Evolutionary conservation across 2,113 vertebrate genomes (phyloP).

Genomic region (Carassius carassius): DNA sequence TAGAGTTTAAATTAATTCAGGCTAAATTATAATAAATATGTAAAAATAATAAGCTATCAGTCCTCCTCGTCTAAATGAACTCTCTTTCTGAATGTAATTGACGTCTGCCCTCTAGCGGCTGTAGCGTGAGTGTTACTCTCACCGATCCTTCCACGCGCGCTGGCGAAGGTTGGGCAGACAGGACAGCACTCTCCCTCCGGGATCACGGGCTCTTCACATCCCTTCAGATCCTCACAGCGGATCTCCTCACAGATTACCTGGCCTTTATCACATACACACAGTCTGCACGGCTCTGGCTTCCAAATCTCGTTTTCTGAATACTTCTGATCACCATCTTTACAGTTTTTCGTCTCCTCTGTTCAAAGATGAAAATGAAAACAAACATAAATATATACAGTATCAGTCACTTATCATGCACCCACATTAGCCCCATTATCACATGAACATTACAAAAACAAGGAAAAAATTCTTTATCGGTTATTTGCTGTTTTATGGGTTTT

Average conservation of each 20-base stretch:
- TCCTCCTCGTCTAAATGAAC: neutral
- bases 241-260: slow-evolving; percentile 89
- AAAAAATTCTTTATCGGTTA: neutral
- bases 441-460: neutral
- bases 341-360: slow-evolving; percentile 56
- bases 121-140: slow-evolving; percentile 38
- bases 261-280: slow-evolving; percentile 92
- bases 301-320: slow-evolving; percentile 67
- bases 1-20: neutral
- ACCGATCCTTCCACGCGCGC: slow-evolving; percentile 69
- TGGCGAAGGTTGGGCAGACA: slow-evolving; percentile 76
- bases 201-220: slow-evolving; percentile 81
- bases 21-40: neutral
- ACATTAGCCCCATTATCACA: neutral
- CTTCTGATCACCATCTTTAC: slow-evolving; percentile 56
- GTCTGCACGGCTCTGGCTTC: slow-evolving; percentile 64
- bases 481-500: neutral
- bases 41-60: neutral
- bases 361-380: neutral
- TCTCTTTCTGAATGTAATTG: neutral
- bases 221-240: slow-evolving; percentile 76
- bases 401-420: neutral
- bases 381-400: neutral
- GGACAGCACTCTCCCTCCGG: slow-evolving; percentile 90
- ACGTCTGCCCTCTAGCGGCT: slow-evolving; percentile 14